These are phyloP conservation scores for Diplodus puntazzo DNA, from an alignment of 2,797 vertebrate genomes.

Conservation along the genomic window DNA sequence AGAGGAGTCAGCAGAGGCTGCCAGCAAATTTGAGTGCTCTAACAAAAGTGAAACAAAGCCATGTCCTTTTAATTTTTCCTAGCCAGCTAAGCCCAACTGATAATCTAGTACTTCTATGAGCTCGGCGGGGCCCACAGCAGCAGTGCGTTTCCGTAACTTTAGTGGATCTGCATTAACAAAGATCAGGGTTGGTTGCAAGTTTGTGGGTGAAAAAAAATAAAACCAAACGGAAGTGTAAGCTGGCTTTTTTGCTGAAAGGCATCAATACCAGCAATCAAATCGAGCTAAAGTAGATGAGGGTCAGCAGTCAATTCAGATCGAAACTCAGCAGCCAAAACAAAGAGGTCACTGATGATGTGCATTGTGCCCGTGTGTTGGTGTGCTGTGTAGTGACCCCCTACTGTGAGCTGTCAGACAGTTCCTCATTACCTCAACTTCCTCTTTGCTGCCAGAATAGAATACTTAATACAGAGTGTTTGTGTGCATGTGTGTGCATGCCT, in stretches of 20 bases:
- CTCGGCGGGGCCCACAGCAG: conserved; percentile 10
- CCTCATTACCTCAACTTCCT: conserved; percentile 52
- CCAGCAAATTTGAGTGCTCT: conserved; percentile 26
- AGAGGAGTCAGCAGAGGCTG: conserved; percentile 16
- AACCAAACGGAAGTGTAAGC: conserved; percentile 40
- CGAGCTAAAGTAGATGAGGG: conserved; percentile 21
- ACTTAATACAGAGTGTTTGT: background rate
- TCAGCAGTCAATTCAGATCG: conserved; percentile 49
- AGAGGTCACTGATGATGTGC: conserved; percentile 46
- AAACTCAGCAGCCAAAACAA: conserved; percentile 50
- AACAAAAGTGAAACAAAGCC: conserved; percentile 41
- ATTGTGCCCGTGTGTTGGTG: conserved; percentile 15
- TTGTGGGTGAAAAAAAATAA: conserved; percentile 35
- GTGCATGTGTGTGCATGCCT: no score
- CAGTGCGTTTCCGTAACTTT: background rate
- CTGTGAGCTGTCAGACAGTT: conserved; percentile 52
- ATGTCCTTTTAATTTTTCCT: conserved; percentile 51
- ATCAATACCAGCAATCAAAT: conserved; percentile 40
- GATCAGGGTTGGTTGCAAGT: conserved; percentile 25
- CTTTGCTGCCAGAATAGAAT: conserved; percentile 34
- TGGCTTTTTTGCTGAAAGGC: conserved; percentile 41
- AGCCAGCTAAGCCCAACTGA: conserved; percentile 18
- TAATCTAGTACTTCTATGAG: conserved; percentile 41
- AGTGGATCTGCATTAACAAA: conserved; percentile 25
- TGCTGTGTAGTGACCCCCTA: conserved; percentile 37